These are phyloP conservation scores for Hypomecis atomaria DNA, from an alignment of 2,888 invertebrate genomes.

Conservation along the genomic window DNA sequence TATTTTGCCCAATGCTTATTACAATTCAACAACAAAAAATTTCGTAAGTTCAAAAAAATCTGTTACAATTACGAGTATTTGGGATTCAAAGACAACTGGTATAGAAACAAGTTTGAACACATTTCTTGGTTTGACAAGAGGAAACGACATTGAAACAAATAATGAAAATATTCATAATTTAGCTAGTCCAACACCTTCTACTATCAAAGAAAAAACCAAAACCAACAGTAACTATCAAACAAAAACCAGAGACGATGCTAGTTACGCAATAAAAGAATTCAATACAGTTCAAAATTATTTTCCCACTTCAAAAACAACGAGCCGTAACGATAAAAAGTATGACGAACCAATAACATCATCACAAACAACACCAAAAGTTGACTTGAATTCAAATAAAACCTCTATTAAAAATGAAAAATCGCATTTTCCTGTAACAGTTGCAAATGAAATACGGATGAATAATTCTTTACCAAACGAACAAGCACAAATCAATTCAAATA, in stretches of 20 bases:
- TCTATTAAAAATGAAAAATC: not conserved
- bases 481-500: not conserved
- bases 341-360: not conserved
- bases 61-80: no score
- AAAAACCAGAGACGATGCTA: not conserved
- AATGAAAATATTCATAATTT: not conserved
- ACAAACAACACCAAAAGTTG: not conserved
- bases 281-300: not conserved
- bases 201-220: not conserved
- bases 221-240: not conserved
- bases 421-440: not conserved
- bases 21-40: not conserved
- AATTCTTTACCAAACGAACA: not conserved
- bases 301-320: not conserved
- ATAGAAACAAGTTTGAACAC: no score
- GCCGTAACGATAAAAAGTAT: not conserved
- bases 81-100: no score
- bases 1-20: not conserved
- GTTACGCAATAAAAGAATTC: not conserved
- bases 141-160: no score
- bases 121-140: no score
- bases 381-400: not conserved
- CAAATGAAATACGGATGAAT: not conserved
- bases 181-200: not conserved
- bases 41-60: no score